These are phyloP conservation scores for Ameiurus melas DNA, from an alignment of 2,113 vertebrate species.

Conservation along the genomic window DNA sequence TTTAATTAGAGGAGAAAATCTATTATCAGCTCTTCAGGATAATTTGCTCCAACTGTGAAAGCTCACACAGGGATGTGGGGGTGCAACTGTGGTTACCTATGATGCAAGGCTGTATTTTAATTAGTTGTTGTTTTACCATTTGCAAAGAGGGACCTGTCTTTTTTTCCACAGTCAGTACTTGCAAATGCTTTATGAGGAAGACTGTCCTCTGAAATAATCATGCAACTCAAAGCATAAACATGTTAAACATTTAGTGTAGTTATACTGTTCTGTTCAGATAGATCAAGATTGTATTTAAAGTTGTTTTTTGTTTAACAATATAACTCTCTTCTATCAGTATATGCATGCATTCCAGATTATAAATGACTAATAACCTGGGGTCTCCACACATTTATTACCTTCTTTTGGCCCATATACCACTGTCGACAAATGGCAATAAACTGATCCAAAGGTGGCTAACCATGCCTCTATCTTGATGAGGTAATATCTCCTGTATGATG, in stretches of 20 bases:
- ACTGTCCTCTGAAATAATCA: conserved; percentile 18
- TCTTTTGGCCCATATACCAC: neutral
- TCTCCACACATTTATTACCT: neutral
- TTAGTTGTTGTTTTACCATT: conserved; percentile 58
- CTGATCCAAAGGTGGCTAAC: neutral
- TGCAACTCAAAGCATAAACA: neutral
- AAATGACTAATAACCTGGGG: neutral
- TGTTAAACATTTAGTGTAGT: neutral
- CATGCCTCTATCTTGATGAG: neutral
- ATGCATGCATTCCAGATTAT: conserved; percentile 15
- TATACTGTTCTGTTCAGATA: conserved; percentile 7
- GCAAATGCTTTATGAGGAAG: conserved; percentile 20
- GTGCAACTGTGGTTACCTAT: conserved; percentile 63
- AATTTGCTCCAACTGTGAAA: conserved; percentile 62
- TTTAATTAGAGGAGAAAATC: conserved; percentile 63
- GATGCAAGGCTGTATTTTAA: conserved; percentile 61
- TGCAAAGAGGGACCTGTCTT: conserved; percentile 42
- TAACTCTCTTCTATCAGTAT: neutral
- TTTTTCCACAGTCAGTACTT: conserved; percentile 29
- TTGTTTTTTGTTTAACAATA: neutral
- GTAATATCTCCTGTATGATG: neutral
- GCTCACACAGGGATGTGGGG: conserved; percentile 56
- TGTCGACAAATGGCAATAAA: neutral
- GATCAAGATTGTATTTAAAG: conserved; percentile 5
- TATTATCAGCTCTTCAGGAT: conserved; percentile 59